Conservation (phyloP, 2,888 invertebrate genomes). For the Drosophila paramelanica region DNA sequence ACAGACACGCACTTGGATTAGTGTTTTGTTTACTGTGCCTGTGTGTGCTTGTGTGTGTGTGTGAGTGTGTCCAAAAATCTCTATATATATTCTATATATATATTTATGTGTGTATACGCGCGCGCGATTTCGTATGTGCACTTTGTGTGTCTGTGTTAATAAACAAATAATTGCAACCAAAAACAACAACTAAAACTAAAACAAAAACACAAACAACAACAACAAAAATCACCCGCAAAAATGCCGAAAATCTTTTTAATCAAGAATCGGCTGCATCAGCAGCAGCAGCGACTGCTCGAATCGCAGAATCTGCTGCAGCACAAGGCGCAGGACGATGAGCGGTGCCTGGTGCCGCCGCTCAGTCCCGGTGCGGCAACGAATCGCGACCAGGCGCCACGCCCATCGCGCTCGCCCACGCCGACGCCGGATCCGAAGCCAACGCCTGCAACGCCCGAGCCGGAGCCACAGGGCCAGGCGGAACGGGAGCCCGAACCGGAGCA, state of each 20-base stretch:
- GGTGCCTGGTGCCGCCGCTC: constrained; percentile 87
- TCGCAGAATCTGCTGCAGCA: constrained; percentile 92
- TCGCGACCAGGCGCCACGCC: constrained; percentile 11
- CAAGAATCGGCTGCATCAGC: constrained; percentile 95
- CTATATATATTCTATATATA: neutral
- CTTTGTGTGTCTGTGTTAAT: constrained; percentile 10
- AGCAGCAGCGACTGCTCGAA: constrained; percentile 93
- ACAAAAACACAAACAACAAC: constrained; percentile 11
- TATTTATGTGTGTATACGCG: constrained; percentile 24
- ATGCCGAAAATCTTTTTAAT: constrained; percentile 98
- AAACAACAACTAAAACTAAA: constrained; percentile 27
- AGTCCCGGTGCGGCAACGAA: constrained; percentile 84
- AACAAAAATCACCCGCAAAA: constrained; percentile 55
- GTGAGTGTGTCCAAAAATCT: neutral
- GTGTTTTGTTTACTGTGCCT: constrained; percentile 75
- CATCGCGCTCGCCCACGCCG: constrained; percentile 30
- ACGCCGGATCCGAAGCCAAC: constrained; percentile 41
- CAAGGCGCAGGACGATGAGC: constrained; percentile 87
- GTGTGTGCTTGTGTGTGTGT: constrained; percentile 22
- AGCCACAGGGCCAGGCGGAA: constrained; percentile 68
- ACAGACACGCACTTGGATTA: constrained; percentile 82
- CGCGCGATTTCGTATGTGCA: constrained; percentile 8
- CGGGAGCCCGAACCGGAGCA: neutral
- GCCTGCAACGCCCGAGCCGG: constrained; percentile 33
- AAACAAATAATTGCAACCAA: constrained; percentile 14